These are phyloP conservation scores for Pholis gunnellus DNA, from an alignment of 2,113 vertebrate genomes.

Conservation along the genomic window DNA sequence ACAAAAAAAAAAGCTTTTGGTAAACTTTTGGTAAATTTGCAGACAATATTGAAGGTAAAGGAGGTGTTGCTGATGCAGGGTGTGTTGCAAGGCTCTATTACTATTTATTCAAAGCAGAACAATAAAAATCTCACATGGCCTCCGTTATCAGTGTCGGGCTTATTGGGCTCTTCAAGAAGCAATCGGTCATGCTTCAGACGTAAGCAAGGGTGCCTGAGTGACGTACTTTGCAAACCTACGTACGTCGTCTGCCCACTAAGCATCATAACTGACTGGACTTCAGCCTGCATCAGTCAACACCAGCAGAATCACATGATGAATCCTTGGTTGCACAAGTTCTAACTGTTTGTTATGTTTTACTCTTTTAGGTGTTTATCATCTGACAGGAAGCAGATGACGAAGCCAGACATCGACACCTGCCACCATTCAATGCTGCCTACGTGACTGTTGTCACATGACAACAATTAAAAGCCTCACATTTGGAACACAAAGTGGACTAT, in stretches of 20 bases:
- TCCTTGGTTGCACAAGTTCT: neutral
- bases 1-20: neutral
- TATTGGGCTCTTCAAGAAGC: neutral
- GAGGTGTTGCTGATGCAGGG: neutral
- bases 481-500: constrained; percentile 1
- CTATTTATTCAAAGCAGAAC: neutral
- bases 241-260: neutral
- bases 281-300: neutral
- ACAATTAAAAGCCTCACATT: neutral
- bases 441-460: neutral
- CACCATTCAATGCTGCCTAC: neutral
- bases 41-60: neutral
- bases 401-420: neutral
- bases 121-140: constrained; percentile 6
- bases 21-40: neutral
- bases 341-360: neutral
- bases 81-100: neutral
- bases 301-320: neutral
- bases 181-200: neutral
- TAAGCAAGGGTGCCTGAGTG: neutral
- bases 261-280: neutral
- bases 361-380: constrained; percentile 24
- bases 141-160: neutral
- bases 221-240: constrained; percentile 8
- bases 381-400: neutral